Base-by-base conservation (phyloP, 2,113 vertebrate species). In the Cettia cetti region DNA sequence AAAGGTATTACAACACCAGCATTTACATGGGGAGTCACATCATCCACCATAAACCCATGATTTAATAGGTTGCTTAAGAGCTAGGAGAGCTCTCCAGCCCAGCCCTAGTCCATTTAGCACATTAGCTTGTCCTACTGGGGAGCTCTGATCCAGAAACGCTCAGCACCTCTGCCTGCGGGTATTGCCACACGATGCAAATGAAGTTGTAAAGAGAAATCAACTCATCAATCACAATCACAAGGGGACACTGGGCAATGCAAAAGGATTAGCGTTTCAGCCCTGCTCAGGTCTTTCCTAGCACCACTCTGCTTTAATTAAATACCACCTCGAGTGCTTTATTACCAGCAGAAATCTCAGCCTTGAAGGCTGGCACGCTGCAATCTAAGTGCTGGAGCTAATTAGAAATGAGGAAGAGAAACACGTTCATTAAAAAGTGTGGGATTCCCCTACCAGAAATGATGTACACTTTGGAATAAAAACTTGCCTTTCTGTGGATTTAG, bases 191-290 rank as follows among this genome's bases (percentile, higher is more conserved):
- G 23, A 97, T 97, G 96, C 96, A 97, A 98, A 99, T 98, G 96
- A 98, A 99, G 98, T 93, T 97, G 96, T 97, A 95, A 94, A 97
- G 96, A 96, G 94, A 96, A 97, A 97, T 98, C 96, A 98, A 80
- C 98, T 98, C 98, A 98, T 98, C 98, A 97, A 96, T 98, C 98
- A 98, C 97, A 95, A 84, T 96, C 98, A 92, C 89, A 82, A 79
- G 50, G 98, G 98, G 98, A 97, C 95, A 95, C 60, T 7, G 94
- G 96, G 96, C 84, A 93, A 94, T 92, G 97, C 94, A 89, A 89
- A 96, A 95, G 97, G 97, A 98, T 98, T 98, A 98, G 96, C 84
- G 86, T 82, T 75, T 83, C 94, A 85, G 96, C 85, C 96, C 94
- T 27, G 85, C 93, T 91, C 96, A 66, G 96, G 97, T 95, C 96